phyloP scores from a whole-genome alignment of 2,888 invertebrate genomes.

The Andrena chrysosceles region DNA sequence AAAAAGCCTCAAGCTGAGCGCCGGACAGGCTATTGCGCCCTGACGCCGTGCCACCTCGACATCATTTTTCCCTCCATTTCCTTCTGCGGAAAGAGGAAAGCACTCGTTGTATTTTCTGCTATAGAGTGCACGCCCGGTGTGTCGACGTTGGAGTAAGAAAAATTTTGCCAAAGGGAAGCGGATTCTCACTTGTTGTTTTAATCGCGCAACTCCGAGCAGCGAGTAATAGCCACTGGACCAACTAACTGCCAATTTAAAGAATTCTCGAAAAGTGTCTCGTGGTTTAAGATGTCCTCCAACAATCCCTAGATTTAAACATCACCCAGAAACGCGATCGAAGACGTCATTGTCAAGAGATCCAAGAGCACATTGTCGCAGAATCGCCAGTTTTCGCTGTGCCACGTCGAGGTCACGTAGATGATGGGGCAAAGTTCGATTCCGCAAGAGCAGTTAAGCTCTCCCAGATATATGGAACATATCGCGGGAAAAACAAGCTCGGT shows the following conservation, averaged over 20 bases:
- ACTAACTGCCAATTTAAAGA: too few relatives aligned
- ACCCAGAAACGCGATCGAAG: not conserved
- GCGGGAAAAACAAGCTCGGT: constrained; percentile 14
- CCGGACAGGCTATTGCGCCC: not conserved
- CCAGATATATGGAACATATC: not conserved
- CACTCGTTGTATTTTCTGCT: not conserved
- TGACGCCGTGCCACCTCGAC: not conserved
- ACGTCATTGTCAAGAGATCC: too few relatives aligned
- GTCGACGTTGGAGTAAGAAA: not conserved
- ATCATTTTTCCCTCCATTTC: not conserved
- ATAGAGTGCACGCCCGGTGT: constrained; percentile 10
- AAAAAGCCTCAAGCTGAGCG: constrained; percentile 26
- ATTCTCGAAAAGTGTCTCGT: too few relatives aligned
- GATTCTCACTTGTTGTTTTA: not conserved
- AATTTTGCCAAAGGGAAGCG: not conserved
- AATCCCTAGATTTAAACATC: not conserved
- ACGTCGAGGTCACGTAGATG: not conserved
- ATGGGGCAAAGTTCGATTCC: constrained; percentile 14
- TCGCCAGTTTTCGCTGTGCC: not conserved
- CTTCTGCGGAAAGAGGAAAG: too few relatives aligned
- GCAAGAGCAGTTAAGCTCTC: not conserved
- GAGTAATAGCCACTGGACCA: too few relatives aligned
- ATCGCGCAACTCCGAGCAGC: too few relatives aligned
- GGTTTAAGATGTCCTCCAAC: not conserved
- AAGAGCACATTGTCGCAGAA: not conserved